Percentiles rank a stretch among this genome's conserved stretches.
Evolutionary conservation across 2,113 vertebrate species (phyloP).

Genomic region (Rhinopomastus cyanomelas): DNA sequence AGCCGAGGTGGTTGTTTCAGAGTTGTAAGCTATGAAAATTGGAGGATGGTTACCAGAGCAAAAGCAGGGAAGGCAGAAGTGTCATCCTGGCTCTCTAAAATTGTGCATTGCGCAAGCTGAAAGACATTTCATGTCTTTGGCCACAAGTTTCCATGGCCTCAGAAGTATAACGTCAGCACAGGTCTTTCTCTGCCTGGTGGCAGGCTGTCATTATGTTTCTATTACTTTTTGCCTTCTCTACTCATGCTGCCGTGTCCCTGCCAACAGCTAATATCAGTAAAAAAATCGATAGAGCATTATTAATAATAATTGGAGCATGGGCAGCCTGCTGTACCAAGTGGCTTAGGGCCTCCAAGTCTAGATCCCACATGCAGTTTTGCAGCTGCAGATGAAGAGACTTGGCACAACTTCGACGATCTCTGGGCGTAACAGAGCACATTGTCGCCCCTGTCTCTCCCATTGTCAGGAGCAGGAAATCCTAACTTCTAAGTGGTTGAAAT

Average conservation of each 20-base stretch:
- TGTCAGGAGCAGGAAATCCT: background rate
- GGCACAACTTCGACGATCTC: background rate
- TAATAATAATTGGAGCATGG: background rate
- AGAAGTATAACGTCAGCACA: background rate
- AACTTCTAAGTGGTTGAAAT: background rate
- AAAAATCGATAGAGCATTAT: conserved; percentile 4
- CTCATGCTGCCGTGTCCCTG: background rate
- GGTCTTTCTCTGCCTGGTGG: background rate
- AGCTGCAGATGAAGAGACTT: background rate
- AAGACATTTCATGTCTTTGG: background rate
- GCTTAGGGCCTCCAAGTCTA: background rate
- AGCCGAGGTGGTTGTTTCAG: background rate
- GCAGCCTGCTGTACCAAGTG: background rate
- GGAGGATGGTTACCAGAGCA: background rate
- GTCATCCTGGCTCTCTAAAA: background rate
- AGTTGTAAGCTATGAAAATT: background rate
- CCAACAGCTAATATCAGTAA: background rate
- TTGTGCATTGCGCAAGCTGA: background rate
- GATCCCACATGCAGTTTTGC: background rate
- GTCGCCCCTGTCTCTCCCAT: background rate
- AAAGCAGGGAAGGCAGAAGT: background rate
- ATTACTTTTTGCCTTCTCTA: background rate
- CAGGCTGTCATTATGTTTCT: background rate
- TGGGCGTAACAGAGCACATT: background rate
- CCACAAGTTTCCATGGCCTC: background rate